Base-by-base conservation (phyloP, 2,888 invertebrate species). In the Troides helena region DNA sequence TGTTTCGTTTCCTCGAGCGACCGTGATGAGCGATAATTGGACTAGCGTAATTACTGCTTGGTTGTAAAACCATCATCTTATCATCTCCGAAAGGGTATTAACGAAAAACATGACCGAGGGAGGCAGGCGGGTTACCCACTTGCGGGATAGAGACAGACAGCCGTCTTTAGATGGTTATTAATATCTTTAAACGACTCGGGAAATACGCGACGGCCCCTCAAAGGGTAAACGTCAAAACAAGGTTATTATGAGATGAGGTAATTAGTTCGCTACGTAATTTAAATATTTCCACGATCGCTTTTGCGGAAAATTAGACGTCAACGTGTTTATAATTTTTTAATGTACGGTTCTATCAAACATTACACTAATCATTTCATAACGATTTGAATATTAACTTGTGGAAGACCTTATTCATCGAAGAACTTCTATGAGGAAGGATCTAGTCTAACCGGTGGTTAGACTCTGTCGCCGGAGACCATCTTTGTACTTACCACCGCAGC, bases 1-100 rank as follows among this genome's bases (percentile, higher is more conserved):
- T 83, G 84, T 82, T 79, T 80, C 76, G 78, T 80, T 84, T 82
- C 81, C 46, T 57, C 39, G 36, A 43, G 78, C 78, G 77, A 78
- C 77, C 79, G 78, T 82, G 80, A 77, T 81, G 80, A 78, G 82
- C 83, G 80, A 87, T 90, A 90, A 90, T 90, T 90, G 88, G 88
- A 86, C 84, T 84, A 81, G 80, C 84, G 85, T 91, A 90, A 90
- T 92, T 91, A 91, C 89, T 87, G 86, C 85, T 87, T 88, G 87
- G 89, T 89, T 90, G 88, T 89, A 89, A 90, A 90, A 88, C 88
- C 88, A 90, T 90, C 89, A 90, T 90, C 89, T 92, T 89, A 90
- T 90, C 89, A 88, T 88, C 87, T 88, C 85, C 81, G 81, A 88
- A 88, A 85, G 87, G 88, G 89, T 88, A 89, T 91, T 89, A 90